Evolutionary conservation across 2,797 vertebrate species (phyloP), one percentile per base, ranked within the genome.

Genomic region (Molothrus ater): DNA sequence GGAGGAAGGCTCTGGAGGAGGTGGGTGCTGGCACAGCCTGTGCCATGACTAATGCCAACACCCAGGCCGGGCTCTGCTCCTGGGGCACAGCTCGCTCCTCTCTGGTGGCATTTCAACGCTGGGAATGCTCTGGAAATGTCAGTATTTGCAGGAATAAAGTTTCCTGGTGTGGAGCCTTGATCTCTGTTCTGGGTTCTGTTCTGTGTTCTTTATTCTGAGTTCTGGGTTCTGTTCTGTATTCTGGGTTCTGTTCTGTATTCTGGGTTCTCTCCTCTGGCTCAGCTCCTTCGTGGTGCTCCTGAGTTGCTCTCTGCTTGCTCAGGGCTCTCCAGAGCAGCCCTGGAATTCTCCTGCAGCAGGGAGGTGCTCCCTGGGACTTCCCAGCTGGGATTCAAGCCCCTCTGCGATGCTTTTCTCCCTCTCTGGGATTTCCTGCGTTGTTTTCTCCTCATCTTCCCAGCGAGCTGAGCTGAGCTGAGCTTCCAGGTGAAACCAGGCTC

Each of bases 21-120:
- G 82, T 78, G 79, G 78, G 81, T 31, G 88, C 93, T 87, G 86
- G 74, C 51, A 59, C 29, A 17, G 70, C 8, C 78, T 11, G 17
- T 9, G 4, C 38, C 34, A 0, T 87, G 91, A 93, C 78, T 94
- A 84, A 90, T 3, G 6, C 57, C 79, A 81, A n/a, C 73, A 84
- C 88, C 85, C 81, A 15, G 47, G 64, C 59, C 3, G 4, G 78
- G 42, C 65, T 69, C 68, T 72, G 10, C 54, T 60, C 54, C 72
- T 9, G 56, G 56, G 45, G n/a, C 64, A n/a, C 47, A 54, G 47
- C 64, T 61, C 1, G 2, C 54, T 69, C n/a, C 51, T 47, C 72
- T 24, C 10, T 0, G 0, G 56, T 0, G 0, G 22, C 22, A 1
- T 24, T 51, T 59, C 59, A 88, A 18, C 56, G 42, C 56, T 42